These are phyloP conservation scores for Drosophila murphyi DNA, from an alignment of 1,140 invertebrate genomes.

Conservation along the genomic window DNA sequence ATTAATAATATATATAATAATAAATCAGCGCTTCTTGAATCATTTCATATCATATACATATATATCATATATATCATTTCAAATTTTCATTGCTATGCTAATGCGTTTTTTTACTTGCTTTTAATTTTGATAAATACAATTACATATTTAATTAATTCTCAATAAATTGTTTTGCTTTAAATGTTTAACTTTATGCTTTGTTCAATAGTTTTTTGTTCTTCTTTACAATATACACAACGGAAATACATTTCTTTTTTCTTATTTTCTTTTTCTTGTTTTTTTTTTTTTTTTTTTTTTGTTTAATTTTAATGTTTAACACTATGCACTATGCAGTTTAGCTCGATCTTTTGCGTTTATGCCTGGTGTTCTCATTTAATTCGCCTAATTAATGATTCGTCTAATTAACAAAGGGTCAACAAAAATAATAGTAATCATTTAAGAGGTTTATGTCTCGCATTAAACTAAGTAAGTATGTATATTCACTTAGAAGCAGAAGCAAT, in stretches of 20 bases:
- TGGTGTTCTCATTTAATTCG: conserved; percentile 61
- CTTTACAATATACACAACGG: conserved; percentile 82
- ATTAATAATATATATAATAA: conserved; percentile 79
- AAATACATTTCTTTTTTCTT: conserved; percentile 38
- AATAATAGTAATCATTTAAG: background rate
- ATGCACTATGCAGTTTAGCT: conserved; percentile 75
- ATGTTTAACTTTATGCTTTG: conserved; percentile 80
- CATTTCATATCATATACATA: conserved; percentile 38
- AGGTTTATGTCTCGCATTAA: conserved; percentile 17
- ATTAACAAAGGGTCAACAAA: background rate
- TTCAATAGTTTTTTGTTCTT: conserved; percentile 56
- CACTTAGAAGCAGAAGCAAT: conserved; percentile 26
- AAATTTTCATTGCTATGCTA: conserved; percentile 77
- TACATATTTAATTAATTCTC: conserved; percentile 71
- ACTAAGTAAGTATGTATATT: conserved; percentile 5
- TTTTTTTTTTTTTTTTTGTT: conserved; percentile 33
- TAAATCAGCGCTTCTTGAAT: conserved; percentile 75
- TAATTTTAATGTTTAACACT: conserved; percentile 52
- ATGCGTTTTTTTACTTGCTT: conserved; percentile 65
- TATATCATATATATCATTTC: conserved; percentile 29
- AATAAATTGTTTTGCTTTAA: conserved; percentile 76
- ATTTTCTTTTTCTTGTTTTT: conserved; percentile 19
- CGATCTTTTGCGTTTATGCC: conserved; percentile 77
- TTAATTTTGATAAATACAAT: conserved; percentile 81
- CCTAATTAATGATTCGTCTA: conserved; percentile 38